Conservation (phyloP, 1,140 invertebrate species). For the Meloidogyne floridensis region DNA sequence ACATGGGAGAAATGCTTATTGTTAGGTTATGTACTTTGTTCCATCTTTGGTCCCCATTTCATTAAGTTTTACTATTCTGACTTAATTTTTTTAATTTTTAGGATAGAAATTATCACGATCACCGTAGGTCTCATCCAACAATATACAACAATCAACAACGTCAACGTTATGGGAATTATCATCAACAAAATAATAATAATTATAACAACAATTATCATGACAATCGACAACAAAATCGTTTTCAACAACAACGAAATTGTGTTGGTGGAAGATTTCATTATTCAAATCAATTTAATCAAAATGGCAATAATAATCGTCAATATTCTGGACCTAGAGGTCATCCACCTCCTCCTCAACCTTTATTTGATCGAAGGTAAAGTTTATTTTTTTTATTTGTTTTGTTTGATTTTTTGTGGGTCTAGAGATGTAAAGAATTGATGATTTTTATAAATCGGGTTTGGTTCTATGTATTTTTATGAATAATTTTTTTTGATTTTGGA, state of each 20-base stretch:
- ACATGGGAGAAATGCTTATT: no score
- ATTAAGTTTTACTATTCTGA: no score
- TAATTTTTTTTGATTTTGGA: no score
- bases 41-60: no score
- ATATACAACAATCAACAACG: neutral
- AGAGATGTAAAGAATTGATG: no score
- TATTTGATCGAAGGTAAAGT: neutral
- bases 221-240: neutral
- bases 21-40: no score
- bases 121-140: neutral
- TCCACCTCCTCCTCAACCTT: neutral
- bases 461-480: no score
- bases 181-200: neutral
- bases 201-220: neutral
- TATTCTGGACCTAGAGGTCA: neutral
- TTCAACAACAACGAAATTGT: neutral
- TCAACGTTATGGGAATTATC: neutral
- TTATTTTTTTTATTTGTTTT: neutral
- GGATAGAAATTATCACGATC: neutral
- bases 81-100: neutral
- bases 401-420: no score
- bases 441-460: no score
- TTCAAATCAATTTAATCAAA: slow-evolving; percentile 14
- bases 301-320: neutral
- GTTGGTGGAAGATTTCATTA: neutral